Base-by-base conservation (phyloP, 2,888 invertebrate species). In the Odontothrips loti region DNA sequence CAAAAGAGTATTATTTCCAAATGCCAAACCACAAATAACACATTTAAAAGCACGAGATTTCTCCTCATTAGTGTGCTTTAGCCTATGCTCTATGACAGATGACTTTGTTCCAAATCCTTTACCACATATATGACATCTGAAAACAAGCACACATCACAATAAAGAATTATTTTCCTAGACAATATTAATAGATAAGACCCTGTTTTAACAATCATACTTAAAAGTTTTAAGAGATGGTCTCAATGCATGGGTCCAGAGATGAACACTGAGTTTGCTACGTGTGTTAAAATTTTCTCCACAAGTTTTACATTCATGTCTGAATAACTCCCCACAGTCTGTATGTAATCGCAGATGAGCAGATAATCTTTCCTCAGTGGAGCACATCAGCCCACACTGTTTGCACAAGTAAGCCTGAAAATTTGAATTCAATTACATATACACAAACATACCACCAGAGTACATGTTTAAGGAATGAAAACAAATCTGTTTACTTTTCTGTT, bases 221-320 rank as follows among this genome's bases (percentile, higher is more conserved):
- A 75, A 75, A 75, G 68, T 75, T 23, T 27, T 75, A 0, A 75
- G 27, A 23, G 68, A 75, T 75, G 68, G 68, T 27, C 27, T 75
- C 23, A 75, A 75, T 1, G 68, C 68, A 75, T 75, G 68, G 1
- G 23, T 75, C 68, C 68, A 75, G 12, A 75, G 68, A 12, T 75
- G 68, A 23, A 75, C 68, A 27, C 68, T 75, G 27, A 75, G 23
- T 27, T 75, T 75, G 68, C 27, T 75, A 11, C 68, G 23, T 23
- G 68, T 75, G 27, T 12, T 75, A 27, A 75, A 75, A 23, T 75
- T 23, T 23, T 75, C 23, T 75, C 68, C 68, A 75, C 68, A 75
- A 27, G 68, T 75, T 75, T 75, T 75, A 27, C 68, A 75, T 75
- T 75, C 68, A 75, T 75, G 68, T 27, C 68, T 75, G 27, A 27